Evolutionary conservation across 2,797 vertebrate species (phyloP), one percentile per base, ranked within the genome.

Genomic region (Notolabrus celidotus): DNA sequence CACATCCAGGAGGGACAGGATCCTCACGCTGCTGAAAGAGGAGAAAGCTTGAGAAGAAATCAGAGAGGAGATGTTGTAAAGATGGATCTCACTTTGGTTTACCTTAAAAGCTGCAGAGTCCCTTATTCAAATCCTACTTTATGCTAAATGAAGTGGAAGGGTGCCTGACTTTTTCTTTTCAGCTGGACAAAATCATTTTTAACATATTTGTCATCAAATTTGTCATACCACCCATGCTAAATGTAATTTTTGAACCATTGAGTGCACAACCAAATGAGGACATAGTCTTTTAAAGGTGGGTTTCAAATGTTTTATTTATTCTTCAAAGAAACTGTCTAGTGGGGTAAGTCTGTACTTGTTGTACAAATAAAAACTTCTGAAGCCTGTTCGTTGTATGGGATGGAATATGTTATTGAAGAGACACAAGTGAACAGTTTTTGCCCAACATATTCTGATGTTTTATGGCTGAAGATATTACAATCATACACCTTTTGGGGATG

Each of bases 1-100:
- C 84, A 98, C 97, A 0, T 86, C 94, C 61, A 95, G 97, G 80
- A 95, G 94, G 85, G 93, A 96, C 10, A 86, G 89, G 36, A 93
- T 99, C 73, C 75, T 95, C 54, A 84, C 89, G 66, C 74, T 95
- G 67, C 90, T 97, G 80, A 94, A 87, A 76, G 67, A 90, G 5
- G 73, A 93, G 42, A 89, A 91, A 50, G 43, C 53, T 7, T 93
- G 46, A 91, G 31, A 27, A 17, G 1, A 41, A 33, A 14, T 7
- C 0, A 20, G 42, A 9, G 20, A 17, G 3, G 1, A 42, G 22
- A 1, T 22, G 17, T 36, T 25, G n/a, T 23, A 2, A 19, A 31
- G 38, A 43, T 53, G 10, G 5, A 19, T 27, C 46, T 27, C 3
- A 33, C 5, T 53, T n/a, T 16, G 10, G 5, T 16, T 61, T 20